Evolutionary conservation across 2,888 invertebrate species (phyloP).

Genomic region (Drosophila acutilabella): DNA sequence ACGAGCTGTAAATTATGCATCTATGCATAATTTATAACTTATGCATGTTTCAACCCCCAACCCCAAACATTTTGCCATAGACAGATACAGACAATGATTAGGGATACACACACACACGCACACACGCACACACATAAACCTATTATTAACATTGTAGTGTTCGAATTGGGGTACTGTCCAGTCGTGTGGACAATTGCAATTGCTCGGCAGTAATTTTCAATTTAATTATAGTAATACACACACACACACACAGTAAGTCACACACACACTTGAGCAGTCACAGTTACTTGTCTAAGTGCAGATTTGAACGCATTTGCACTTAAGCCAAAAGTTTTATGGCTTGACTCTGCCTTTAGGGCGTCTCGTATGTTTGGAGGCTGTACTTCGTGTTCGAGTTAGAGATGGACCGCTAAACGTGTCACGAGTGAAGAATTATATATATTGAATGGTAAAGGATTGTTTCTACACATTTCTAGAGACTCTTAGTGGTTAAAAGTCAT

Average conservation of each 20-base stretch:
- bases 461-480: no score
- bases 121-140: slow-evolving; percentile 37
- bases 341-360: slow-evolving; percentile 59
- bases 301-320: slow-evolving; percentile 81
- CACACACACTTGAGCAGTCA: slow-evolving; percentile 12
- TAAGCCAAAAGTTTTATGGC: slow-evolving; percentile 75
- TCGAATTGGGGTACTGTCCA: slow-evolving; percentile 53
- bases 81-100: slow-evolving; percentile 80
- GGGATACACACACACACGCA: slow-evolving; percentile 44
- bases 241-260: slow-evolving; percentile 2
- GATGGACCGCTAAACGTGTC: slow-evolving; percentile 36
- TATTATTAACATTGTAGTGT: slow-evolving; percentile 74
- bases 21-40: slow-evolving; percentile 79
- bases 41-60: slow-evolving; percentile 57
- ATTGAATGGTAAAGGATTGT: no score
- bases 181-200: slow-evolving; percentile 84
- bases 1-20: slow-evolving; percentile 77
- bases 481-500: no score
- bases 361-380: slow-evolving; percentile 31
- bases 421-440: background rate
- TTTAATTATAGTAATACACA: slow-evolving; percentile 84
- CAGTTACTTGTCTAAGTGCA: slow-evolving; percentile 69
- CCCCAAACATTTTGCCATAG: slow-evolving; percentile 65
- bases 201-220: slow-evolving; percentile 84
- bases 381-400: background rate